Percentiles rank a stretch among this genome's conserved stretches.
Evolutionary conservation across 2,888 invertebrate genomes (phyloP).

Genomic region (Hybos culiciformis): DNA sequence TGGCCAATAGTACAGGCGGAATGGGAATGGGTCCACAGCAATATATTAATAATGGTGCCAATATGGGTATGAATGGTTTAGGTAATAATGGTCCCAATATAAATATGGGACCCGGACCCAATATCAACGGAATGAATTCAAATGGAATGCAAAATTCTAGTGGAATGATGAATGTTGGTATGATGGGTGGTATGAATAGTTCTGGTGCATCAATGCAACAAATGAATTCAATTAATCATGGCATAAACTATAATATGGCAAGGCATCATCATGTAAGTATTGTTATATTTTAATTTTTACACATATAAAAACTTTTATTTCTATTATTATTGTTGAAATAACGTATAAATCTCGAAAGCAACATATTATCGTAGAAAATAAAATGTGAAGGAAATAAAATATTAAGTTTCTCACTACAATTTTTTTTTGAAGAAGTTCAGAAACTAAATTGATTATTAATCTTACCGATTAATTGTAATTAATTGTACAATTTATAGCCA

Average conservation of each 20-base stretch:
- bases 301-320: constrained; percentile 7
- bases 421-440: too few species aligned
- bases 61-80: constrained; percentile 18
- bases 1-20: too few species aligned
- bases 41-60: constrained; percentile 15
- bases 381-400: too few species aligned
- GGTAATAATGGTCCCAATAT: constrained; percentile 16
- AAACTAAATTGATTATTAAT: too few species aligned
- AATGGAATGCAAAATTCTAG: constrained; percentile 24
- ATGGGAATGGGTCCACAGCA: constrained; percentile 31
- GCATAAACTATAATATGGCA: constrained; percentile 28
- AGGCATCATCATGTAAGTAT: constrained; percentile 36
- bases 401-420: too few species aligned
- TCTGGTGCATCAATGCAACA: constrained; percentile 38
- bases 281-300: constrained; percentile 1
- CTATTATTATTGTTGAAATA: too few species aligned
- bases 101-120: constrained; percentile 23
- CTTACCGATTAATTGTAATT: too few species aligned
- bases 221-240: constrained; percentile 31
- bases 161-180: constrained; percentile 17
- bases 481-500: too few species aligned
- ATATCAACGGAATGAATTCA: constrained; percentile 25
- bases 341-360: too few species aligned
- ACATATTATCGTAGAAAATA: too few species aligned
- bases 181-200: constrained; percentile 35